These are phyloP conservation scores for Hirudinaria manillensis DNA, from an alignment of 2,888 invertebrate species.

Conservation along the genomic window DNA sequence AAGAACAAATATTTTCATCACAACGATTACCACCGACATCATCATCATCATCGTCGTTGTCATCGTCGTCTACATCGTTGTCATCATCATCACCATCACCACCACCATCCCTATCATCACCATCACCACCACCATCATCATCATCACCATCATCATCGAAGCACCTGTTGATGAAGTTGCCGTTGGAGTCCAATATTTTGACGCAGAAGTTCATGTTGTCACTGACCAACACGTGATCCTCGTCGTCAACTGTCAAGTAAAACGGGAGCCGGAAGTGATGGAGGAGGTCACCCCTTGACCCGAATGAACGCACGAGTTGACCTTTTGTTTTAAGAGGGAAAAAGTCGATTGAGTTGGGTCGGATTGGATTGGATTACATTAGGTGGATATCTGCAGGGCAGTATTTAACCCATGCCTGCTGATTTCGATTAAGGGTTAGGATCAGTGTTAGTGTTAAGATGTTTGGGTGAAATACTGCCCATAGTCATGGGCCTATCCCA, in stretches of 20 bases:
- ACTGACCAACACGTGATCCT: constrained; percentile 44
- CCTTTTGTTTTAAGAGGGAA: constrained; percentile 45
- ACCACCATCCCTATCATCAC: constrained; percentile 8
- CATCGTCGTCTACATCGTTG: neutral
- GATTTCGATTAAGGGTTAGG: no score
- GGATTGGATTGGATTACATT: no score
- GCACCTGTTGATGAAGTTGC: constrained; percentile 33
- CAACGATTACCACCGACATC: constrained; percentile 8
- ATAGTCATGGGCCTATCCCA: no score
- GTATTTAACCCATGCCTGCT: no score
- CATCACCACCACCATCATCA: constrained; percentile 13
- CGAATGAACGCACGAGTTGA: constrained; percentile 44
- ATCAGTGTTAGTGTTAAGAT: no score
- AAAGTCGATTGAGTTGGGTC: no score
- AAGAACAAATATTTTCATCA: neutral
- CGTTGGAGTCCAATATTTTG: constrained; percentile 44
- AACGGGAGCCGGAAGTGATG: constrained; percentile 34
- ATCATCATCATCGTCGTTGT: constrained; percentile 9
- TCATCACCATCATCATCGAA: constrained; percentile 8
- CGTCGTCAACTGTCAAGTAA: constrained; percentile 31
- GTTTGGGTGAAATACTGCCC: no score
- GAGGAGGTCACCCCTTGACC: constrained; percentile 33
- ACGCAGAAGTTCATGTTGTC: constrained; percentile 42
- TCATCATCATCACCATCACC: constrained; percentile 21
- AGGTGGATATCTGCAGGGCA: no score